A percentile compares a stretch with the other conserved stretches of the same genome.
Evolutionary conservation across 2,888 invertebrate genomes (phyloP).

Genomic region (Tupiocoris notatus): DNA sequence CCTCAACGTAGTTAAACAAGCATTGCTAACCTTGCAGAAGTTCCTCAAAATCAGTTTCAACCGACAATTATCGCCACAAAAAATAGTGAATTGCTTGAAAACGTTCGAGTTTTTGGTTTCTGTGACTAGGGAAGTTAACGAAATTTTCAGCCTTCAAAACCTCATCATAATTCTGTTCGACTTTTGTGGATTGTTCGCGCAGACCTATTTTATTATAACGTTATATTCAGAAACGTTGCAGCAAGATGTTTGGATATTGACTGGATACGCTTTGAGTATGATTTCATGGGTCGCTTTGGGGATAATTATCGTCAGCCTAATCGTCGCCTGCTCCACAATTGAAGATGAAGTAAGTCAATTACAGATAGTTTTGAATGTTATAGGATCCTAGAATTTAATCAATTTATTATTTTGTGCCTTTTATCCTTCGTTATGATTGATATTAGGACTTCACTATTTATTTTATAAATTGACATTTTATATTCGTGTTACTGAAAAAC

Average conservation of each 20-base stretch:
- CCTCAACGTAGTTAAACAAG: background rate
- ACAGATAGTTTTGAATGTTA: too few relatives aligned
- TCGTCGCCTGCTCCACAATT: background rate
- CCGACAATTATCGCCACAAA: too few relatives aligned
- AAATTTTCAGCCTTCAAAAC: background rate
- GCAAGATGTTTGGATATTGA: background rate
- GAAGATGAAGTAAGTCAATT: background rate
- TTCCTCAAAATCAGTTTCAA: too few relatives aligned
- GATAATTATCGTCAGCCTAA: background rate
- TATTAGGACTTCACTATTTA: too few relatives aligned
- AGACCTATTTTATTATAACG: background rate
- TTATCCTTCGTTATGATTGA: too few relatives aligned
- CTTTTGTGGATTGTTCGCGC: background rate
- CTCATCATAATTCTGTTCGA: background rate
- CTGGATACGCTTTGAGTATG: background rate
- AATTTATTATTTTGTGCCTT: too few relatives aligned
- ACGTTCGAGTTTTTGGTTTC: background rate
- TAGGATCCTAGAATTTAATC: too few relatives aligned
- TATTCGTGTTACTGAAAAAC: too few relatives aligned
- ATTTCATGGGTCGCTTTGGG: background rate
- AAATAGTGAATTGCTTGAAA: background rate
- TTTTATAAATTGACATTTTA: too few relatives aligned
- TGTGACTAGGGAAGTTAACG: background rate
- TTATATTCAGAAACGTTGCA: background rate
- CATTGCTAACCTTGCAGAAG: background rate